Percentiles rank a stretch among this genome's conserved stretches.
These are phyloP conservation scores for Meloidogyne exigua DNA, from an alignment of 1,140 invertebrate genomes.

Conservation along the genomic window DNA sequence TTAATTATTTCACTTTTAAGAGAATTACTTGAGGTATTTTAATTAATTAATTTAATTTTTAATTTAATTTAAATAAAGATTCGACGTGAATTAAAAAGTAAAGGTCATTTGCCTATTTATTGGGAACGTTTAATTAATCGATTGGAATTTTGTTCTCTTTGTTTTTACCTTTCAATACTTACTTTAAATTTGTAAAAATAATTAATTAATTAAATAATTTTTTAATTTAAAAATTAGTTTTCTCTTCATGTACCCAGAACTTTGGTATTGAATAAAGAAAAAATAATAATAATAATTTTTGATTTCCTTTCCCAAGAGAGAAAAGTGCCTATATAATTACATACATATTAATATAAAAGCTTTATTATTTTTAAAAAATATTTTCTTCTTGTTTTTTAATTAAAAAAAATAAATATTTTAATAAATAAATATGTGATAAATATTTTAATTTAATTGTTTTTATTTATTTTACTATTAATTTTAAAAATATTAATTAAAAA, in stretches of 20 bases:
- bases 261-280: slow-evolving; percentile 37
- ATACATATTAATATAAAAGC: no score
- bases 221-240: slow-evolving; percentile 18
- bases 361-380: no score
- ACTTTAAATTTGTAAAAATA: slow-evolving; percentile 53
- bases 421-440: no score
- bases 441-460: no score
- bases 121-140: slow-evolving; percentile 59
- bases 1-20: slow-evolving; percentile 53
- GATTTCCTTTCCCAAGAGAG: neutral
- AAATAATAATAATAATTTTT: neutral
- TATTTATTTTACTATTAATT: no score
- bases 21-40: slow-evolving; percentile 47
- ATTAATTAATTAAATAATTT: slow-evolving; percentile 18
- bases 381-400: no score
- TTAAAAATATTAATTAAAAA: no score
- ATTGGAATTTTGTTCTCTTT: slow-evolving; percentile 53
- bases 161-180: slow-evolving; percentile 56
- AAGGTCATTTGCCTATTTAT: slow-evolving; percentile 51
- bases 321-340: neutral
- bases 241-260: slow-evolving; percentile 42
- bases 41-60: slow-evolving; percentile 14
- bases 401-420: no score
- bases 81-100: slow-evolving; percentile 33
- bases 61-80: slow-evolving; percentile 12